A percentile compares a stretch with the other conserved stretches of the same genome.
These are phyloP conservation scores for Paramormyrops hopkinsi DNA, from an alignment of 2,797 vertebrate species.

Conservation along the genomic window DNA sequence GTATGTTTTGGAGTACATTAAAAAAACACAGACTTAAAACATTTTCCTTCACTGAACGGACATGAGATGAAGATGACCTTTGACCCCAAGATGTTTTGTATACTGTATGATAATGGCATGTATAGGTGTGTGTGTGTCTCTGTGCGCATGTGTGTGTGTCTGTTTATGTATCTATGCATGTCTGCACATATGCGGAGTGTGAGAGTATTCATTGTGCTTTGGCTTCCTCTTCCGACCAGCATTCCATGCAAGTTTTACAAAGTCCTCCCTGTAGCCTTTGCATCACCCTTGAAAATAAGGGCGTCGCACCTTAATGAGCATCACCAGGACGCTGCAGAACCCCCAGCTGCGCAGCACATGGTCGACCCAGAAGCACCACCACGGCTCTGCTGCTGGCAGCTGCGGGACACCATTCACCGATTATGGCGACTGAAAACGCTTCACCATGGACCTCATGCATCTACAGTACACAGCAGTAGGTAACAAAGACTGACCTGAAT, in stretches of 20 bases:
- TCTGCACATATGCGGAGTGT: background rate
- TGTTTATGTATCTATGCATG: background rate
- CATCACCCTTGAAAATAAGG: background rate
- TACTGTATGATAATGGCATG: background rate
- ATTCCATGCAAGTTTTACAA: background rate
- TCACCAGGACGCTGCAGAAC: background rate
- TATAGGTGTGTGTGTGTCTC: background rate
- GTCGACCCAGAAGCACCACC: background rate
- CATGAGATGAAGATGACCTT: slow-evolving; percentile 42
- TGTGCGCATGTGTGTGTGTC: background rate
- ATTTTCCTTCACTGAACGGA: slow-evolving; percentile 24
- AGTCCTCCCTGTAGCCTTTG: background rate
- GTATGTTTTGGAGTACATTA: background rate
- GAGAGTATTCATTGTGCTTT: background rate
- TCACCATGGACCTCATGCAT: background rate
- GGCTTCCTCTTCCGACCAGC: background rate
- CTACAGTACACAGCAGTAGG: background rate
- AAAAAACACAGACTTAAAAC: slow-evolving; percentile 35
- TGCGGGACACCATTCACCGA: background rate
- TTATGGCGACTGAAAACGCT: background rate
- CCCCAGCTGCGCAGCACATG: background rate
- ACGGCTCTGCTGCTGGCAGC: background rate
- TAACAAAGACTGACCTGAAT: background rate
- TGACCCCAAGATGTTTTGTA: slow-evolving; percentile 45
- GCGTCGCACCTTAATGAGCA: background rate